phyloP scores from a whole-genome alignment of 2,888 invertebrate genomes.

The Drosophila diplacantha region DNA sequence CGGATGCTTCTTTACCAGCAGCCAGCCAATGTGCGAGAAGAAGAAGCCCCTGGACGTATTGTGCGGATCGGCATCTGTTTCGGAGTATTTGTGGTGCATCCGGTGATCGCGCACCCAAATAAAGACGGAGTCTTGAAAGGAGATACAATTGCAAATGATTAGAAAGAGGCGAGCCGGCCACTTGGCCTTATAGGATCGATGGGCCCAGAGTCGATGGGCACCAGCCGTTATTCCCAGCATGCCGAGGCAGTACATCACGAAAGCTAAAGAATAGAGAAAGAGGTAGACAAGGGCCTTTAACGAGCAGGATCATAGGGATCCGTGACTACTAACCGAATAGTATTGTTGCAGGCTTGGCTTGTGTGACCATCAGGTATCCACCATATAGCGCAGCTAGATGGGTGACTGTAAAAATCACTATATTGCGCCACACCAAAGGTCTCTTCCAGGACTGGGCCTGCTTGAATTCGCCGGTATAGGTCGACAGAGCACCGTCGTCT shows the following conservation, averaged over 20 bases:
- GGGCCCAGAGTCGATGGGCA: constrained; percentile 97
- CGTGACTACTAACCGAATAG: constrained; percentile 82
- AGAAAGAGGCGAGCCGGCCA: constrained; percentile 90
- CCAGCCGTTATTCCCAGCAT: constrained; percentile 95
- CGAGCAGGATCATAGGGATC: not conserved
- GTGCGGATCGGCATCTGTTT: constrained; percentile 96
- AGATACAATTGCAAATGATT: constrained; percentile 89
- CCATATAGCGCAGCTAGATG: constrained; percentile 88
- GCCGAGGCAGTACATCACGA: constrained; percentile 87
- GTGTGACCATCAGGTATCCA: constrained; percentile 84
- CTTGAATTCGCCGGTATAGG: constrained; percentile 74
- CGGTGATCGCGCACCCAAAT: constrained; percentile 90
- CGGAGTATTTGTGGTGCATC: constrained; percentile 95
- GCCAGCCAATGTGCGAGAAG: constrained; percentile 97
- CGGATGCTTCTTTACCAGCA: constrained; percentile 93
- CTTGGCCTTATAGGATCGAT: constrained; percentile 96
- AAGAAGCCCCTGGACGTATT: constrained; percentile 95
- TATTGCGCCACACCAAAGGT: constrained; percentile 88
- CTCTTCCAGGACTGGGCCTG: constrained; percentile 79
- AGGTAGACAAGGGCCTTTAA: not conserved
- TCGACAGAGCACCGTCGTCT: constrained; percentile 80
- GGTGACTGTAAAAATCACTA: constrained; percentile 85
- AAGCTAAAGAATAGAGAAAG: constrained; percentile 79
- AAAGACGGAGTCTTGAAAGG: constrained; percentile 90
- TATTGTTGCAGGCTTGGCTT: constrained; percentile 85